Evolutionary conservation across 1,140 invertebrate species (phyloP), one percentile per base, ranked within the genome.

Genomic region (Drosophila ananassae): DNA sequence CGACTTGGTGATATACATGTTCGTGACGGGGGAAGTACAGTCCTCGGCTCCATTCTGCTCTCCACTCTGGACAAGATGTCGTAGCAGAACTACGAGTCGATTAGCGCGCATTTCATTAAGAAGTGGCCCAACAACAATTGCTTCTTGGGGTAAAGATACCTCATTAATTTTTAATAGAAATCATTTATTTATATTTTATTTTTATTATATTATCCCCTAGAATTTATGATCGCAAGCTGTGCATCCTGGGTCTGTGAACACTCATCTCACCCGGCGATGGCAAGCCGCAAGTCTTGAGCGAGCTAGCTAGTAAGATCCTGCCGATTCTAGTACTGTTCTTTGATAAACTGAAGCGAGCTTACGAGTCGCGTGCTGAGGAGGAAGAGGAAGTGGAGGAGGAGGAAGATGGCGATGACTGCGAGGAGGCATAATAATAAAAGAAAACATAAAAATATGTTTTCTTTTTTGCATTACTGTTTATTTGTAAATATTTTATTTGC

Each of bases 111-210:
- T 92, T 99, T 99, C 90, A 96, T 99, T 34, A 97, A 98, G 82
- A 98, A 99, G 92, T 99, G 99, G 97, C 95, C 99, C 50, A 95
- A 97, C 79, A 98, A 99, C 89, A 98, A 99, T 90, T 98, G 97
- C 91, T 99, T 99, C 92, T 93, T 98, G 71, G 98, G 97, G 90
- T 91, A 72, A 69, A 17, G 2, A 10, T 25, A 1, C 0, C 2
- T 0, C 5, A 0, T 1, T 4, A 25, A 5, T 22, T 0, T 58
- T 22, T 1, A 25, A 5, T 0, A 12, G 8, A 6, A 13, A 22
- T 4, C 13, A 47, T n/a, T 52, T 13, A 55, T 7, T 5, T 13
- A 12, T 1, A 12, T 13, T n/a, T 1, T 3, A 8, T 46, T 50
- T 2, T 47, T 21, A n/a, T 30, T 17, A 17, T 17, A 17, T 17